phyloP scores from a whole-genome alignment of 2,797 vertebrate genomes.

The Sebastes matsubarae region DNA sequence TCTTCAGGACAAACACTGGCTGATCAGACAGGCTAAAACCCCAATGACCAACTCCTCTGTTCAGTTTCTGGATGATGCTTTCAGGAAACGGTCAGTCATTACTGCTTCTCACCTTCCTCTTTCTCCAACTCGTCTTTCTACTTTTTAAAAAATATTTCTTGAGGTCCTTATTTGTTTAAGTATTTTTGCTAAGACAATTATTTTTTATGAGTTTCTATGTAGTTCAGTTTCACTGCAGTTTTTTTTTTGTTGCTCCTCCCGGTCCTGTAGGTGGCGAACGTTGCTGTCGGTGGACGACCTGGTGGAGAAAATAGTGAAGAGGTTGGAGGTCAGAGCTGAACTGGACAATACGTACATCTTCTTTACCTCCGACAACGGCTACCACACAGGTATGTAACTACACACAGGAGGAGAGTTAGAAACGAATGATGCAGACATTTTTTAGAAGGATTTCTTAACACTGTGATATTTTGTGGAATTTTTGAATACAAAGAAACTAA shows the following conservation, averaged over 20 bases:
- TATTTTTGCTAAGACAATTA: neutral
- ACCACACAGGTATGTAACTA: constrained; percentile 88
- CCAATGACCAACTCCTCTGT: constrained; percentile 96
- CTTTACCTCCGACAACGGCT: constrained; percentile 98
- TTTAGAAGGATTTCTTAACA: too few species aligned
- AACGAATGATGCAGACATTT: neutral
- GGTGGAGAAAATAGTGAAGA: constrained; percentile 92
- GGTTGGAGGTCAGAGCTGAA: constrained; percentile 87
- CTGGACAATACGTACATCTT: constrained; percentile 94
- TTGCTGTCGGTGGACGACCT: constrained; percentile 97
- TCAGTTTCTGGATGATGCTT: constrained; percentile 92
- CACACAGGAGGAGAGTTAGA: neutral
- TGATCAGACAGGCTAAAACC: constrained; percentile 96
- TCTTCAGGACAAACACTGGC: constrained; percentile 95
- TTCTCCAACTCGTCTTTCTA: neutral
- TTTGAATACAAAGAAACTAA: too few species aligned
- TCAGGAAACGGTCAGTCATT: constrained; percentile 87
- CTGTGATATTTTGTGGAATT: too few species aligned
- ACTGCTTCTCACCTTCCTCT: neutral
- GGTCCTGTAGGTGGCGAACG: constrained; percentile 89
- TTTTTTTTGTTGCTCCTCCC: neutral
- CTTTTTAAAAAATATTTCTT: neutral
- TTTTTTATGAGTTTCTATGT: neutral
- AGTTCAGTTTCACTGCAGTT: neutral
- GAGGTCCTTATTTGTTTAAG: too few species aligned